Conservation (phyloP, 2,888 invertebrate genomes). For the Agonopterix heracliana region DNA sequence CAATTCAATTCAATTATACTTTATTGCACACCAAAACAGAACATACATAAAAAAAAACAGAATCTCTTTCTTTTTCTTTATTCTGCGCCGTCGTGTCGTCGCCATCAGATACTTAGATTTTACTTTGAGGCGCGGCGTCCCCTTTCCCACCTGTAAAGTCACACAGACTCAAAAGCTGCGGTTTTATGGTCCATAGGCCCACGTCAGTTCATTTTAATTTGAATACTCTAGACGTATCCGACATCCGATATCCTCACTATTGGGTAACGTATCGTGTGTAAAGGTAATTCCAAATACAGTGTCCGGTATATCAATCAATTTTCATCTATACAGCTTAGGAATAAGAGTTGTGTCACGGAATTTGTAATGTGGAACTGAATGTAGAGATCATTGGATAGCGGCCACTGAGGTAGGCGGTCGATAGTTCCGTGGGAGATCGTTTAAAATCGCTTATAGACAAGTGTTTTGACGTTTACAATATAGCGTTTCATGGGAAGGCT, state of each 20-base stretch:
- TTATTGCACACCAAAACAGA: no score
- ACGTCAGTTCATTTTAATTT: slow-evolving; percentile 44
- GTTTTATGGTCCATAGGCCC: slow-evolving; percentile 55
- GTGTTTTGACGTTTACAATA: slow-evolving; percentile 46
- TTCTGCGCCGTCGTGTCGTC: no score
- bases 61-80: no score
- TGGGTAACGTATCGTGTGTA: slow-evolving; percentile 27
- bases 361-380: slow-evolving; percentile 4
- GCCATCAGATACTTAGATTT: neutral
- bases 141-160: slow-evolving; percentile 14
- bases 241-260: slow-evolving; percentile 48
- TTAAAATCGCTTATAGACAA: slow-evolving; percentile 31
- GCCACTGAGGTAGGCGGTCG: slow-evolving; percentile 58
- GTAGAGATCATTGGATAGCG: slow-evolving; percentile 46
- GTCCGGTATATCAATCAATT: no score
- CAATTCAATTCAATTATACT: no score
- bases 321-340: no score
- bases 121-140: slow-evolving; percentile 7
- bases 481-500: slow-evolving; percentile 50
- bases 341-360: no score
- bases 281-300: no score
- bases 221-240: slow-evolving; percentile 34
- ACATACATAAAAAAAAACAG: no score
- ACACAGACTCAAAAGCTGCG: slow-evolving; percentile 21
- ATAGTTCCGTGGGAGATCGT: slow-evolving; percentile 49